Evolutionary conservation across 2,797 vertebrate genomes (phyloP), one percentile per base, ranked within the genome.

Genomic region (Sebastes diaconus): DNA sequence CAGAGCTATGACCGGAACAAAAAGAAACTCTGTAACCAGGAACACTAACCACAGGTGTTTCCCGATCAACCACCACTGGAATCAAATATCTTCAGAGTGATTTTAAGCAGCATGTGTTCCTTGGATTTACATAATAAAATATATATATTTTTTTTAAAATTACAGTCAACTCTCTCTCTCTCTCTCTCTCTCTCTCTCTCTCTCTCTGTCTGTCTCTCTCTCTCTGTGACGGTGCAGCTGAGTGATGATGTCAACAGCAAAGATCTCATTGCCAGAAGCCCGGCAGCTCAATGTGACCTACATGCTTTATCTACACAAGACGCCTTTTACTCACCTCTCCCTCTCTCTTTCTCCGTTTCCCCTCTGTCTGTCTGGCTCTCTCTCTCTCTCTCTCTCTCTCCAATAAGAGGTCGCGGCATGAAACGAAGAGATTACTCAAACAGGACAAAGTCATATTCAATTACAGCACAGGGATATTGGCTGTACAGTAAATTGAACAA

Each of bases 401-500:
- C 71, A 80, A 81, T 69, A 64, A 75, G 67, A 60, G 93, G 92
- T 89, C 77, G 22, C 25, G 67, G 77, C 84, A 90, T 85, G 88
- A 92, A 93, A 91, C 79, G 64, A 81, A 92, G 84, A 90, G 85
- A 94, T 93, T 89, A 93, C 88, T 95, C 90, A 93, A 90, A 92
- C 87, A 88, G 87, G 86, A 93, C 92, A 90, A 93, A 93, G 93
- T 94, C 94, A 93, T 94, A 92, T 93, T 94, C 90, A 93, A 93
- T 94, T 93, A 94, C 87, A 69, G 85, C 64, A 59, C 61, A 13
- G 77, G 83, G 88, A 92, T 93, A 93, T 93, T 92, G 90, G 90
- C 90, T 85, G 80, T 89, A 93, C 90, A 91, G 91, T 93, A 92
- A 94, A 94, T 93, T 89, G 88, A 92, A 93, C 91, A 92, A 93